Evolutionary conservation across 2,113 vertebrate genomes (phyloP).

Genomic region (Piprites chloris): DNA sequence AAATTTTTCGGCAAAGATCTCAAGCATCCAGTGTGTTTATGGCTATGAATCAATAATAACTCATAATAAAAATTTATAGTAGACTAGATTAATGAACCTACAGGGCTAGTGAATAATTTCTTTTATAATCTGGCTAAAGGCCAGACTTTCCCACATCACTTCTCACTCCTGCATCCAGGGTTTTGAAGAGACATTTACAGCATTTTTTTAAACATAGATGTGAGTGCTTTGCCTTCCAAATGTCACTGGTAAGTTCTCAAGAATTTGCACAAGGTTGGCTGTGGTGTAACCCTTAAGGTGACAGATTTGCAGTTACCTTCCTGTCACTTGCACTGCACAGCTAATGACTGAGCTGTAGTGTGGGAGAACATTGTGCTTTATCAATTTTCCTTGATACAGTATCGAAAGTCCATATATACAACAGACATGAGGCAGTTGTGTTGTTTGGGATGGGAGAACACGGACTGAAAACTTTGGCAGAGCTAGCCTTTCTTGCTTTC

Average conservation of each 20-base stretch:
- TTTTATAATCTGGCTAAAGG: neutral
- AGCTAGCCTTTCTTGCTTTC: neutral
- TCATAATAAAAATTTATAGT: neutral
- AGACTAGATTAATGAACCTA: neutral
- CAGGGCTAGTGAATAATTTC: neutral
- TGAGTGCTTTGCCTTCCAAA: neutral
- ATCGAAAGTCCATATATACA: fast-evolving
- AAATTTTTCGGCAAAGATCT: neutral
- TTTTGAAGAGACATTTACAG: neutral
- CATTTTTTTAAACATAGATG: neutral
- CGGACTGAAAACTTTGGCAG: neutral
- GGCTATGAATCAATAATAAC: conserved; percentile 6
- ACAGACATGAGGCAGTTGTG: neutral
- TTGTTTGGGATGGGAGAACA: neutral
- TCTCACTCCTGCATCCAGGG: neutral
- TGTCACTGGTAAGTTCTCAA: neutral
- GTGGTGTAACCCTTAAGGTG: neutral
- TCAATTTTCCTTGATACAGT: neutral
- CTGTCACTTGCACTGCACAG: neutral
- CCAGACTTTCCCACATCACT: neutral
- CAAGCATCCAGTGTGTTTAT: neutral
- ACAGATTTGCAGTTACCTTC: neutral
- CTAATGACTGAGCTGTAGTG: neutral
- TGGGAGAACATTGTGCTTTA: neutral
- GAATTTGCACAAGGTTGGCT: neutral